Evolutionary conservation across 1,140 invertebrate species (phyloP).

Genomic region (Lasioglossum baleicum): DNA sequence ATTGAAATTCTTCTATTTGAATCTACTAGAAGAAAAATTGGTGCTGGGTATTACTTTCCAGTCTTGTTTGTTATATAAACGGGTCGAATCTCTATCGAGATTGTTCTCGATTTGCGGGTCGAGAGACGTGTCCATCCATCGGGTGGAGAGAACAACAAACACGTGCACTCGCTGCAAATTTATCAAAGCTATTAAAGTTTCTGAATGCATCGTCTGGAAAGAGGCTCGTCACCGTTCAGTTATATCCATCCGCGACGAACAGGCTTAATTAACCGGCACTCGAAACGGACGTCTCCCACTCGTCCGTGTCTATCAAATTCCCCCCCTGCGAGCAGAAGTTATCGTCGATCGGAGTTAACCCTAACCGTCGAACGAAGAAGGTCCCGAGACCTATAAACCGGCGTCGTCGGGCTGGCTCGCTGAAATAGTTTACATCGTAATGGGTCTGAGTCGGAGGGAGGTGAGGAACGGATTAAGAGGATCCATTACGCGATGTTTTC

Average conservation of each 20-base stretch:
- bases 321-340: neutral
- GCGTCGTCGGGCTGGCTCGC: neutral
- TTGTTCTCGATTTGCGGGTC: too few relatives aligned
- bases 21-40: too few relatives aligned
- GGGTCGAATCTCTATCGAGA: too few relatives aligned
- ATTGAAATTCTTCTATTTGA: too few relatives aligned
- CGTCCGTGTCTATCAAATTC: neutral
- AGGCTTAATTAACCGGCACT: neutral
- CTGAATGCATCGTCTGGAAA: neutral
- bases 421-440: slow-evolving; percentile 28
- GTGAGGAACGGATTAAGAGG: slow-evolving; percentile 23
- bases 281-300: neutral
- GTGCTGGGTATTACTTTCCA: too few relatives aligned
- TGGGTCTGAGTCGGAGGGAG: neutral
- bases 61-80: too few relatives aligned
- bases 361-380: neutral
- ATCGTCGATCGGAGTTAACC: neutral
- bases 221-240: neutral
- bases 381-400: slow-evolving; percentile 2
- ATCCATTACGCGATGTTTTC: slow-evolving; percentile 28
- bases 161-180: neutral
- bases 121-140: too few relatives aligned
- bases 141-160: too few relatives aligned
- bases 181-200: neutral
- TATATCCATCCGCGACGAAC: neutral